A percentile compares a stretch with the other conserved stretches of the same genome.
Conservation (phyloP, 2,888 invertebrate species). For the Lypha dubia region DNA sequence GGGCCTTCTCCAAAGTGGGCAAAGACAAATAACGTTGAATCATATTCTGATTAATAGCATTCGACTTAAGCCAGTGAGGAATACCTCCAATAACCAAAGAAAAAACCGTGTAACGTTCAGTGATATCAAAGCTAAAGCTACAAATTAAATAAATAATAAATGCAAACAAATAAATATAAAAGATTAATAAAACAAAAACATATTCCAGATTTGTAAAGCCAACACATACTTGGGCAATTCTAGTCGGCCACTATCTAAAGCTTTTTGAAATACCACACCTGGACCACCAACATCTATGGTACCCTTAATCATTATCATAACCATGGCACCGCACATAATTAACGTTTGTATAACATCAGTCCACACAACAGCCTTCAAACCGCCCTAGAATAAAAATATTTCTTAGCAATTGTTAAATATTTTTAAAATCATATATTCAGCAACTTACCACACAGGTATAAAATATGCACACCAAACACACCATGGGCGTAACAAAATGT, state of each 20-base stretch:
- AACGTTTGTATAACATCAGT: slow-evolving; percentile 89
- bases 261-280: slow-evolving; percentile 85
- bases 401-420: background rate
- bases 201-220: background rate
- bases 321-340: slow-evolving; percentile 88
- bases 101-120: slow-evolving; percentile 89
- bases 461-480: slow-evolving; percentile 90
- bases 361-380: slow-evolving; percentile 88
- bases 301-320: slow-evolving; percentile 87
- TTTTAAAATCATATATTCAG: background rate
- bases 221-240: slow-evolving; percentile 86
- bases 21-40: slow-evolving; percentile 90
- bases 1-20: slow-evolving; percentile 86
- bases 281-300: slow-evolving; percentile 87
- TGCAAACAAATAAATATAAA: too few relatives aligned
- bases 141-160: slow-evolving; percentile 19
- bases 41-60: slow-evolving; percentile 91
- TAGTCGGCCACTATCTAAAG: slow-evolving; percentile 86
- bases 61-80: slow-evolving; percentile 89
- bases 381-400: slow-evolving; percentile 84
- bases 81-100: slow-evolving; percentile 88
- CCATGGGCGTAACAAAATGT: slow-evolving; percentile 89
- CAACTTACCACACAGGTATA: slow-evolving; percentile 89
- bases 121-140: slow-evolving; percentile 88
- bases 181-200: too few relatives aligned